These are phyloP conservation scores for Plebejus argus DNA, from an alignment of 2,888 invertebrate species.

Conservation along the genomic window DNA sequence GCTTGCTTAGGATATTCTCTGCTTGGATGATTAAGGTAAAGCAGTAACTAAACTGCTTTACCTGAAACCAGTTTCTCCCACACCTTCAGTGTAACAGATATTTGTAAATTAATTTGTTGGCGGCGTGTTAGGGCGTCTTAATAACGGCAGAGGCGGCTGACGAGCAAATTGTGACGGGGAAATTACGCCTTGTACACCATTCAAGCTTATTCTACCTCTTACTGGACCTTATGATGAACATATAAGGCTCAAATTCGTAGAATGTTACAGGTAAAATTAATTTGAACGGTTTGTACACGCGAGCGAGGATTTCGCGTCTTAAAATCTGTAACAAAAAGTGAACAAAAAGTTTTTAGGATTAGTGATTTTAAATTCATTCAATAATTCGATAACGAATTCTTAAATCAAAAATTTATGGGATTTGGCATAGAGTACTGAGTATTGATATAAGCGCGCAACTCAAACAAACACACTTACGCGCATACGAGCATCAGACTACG, in stretches of 20 bases:
- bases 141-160: slow-evolving; percentile 57
- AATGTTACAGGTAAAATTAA: background rate
- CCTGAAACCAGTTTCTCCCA: background rate
- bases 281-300: background rate
- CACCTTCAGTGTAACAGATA: slow-evolving; percentile 31
- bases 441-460: no score
- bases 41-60: background rate
- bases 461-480: no score
- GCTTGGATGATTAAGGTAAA: background rate
- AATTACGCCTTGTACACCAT: slow-evolving; percentile 55
- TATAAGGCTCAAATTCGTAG: background rate
- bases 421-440: no score
- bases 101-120: slow-evolving; percentile 64
- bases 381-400: background rate
- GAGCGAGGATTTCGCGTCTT: slow-evolving; percentile 22
- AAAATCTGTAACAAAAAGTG: background rate
- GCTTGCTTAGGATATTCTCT: no score
- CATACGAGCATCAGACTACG: no score
- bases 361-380: background rate
- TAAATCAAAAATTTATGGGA: background rate
- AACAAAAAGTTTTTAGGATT: background rate
- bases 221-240: background rate
- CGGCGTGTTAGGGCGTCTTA: slow-evolving; percentile 47
- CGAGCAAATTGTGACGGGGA: slow-evolving; percentile 76
- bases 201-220: background rate